These are phyloP conservation scores for Drosophila falleni DNA, from an alignment of 2,888 invertebrate species.

Conservation along the genomic window DNA sequence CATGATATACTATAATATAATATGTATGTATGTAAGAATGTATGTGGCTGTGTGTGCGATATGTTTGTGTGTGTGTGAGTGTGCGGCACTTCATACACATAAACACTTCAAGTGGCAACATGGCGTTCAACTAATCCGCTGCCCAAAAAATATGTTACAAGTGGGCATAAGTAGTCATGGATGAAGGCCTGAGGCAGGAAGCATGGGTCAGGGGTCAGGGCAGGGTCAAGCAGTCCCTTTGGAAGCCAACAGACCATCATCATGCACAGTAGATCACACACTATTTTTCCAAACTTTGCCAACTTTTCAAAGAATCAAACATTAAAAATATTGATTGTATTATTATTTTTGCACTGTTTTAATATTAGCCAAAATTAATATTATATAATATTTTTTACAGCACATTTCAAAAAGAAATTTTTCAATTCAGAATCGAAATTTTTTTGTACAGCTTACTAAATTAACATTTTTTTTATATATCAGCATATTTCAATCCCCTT, in stretches of 20 bases:
- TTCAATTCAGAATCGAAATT: too few species aligned
- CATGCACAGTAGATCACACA: slow-evolving; percentile 32
- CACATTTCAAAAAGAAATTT: too few species aligned
- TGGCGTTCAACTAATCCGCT: slow-evolving; percentile 82
- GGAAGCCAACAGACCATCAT: slow-evolving; percentile 37
- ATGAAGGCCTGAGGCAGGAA: slow-evolving; percentile 3
- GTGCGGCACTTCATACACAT: slow-evolving; percentile 66
- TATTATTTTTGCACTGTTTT: too few species aligned
- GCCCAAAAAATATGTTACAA: slow-evolving; percentile 81
- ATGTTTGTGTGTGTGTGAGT: slow-evolving; percentile 29
- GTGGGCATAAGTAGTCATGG: slow-evolving; percentile 61
- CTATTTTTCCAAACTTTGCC: too few species aligned
- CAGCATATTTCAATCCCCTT: too few species aligned
- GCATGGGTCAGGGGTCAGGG: slow-evolving; percentile 11
- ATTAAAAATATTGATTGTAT: too few species aligned
- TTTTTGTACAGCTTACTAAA: too few species aligned
- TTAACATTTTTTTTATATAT: too few species aligned
- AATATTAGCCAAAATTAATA: too few species aligned
- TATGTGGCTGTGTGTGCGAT: slow-evolving; percentile 26
- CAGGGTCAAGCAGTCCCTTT: slow-evolving; percentile 28
- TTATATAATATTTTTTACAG: too few species aligned
- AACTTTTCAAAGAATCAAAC: too few species aligned
- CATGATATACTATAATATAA: slow-evolving; percentile 68
- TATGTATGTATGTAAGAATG: slow-evolving; percentile 19
- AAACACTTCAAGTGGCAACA: slow-evolving; percentile 84